A percentile compares a stretch with the other conserved stretches of the same genome.
Evolutionary conservation across 2,113 vertebrate genomes (phyloP).

Genomic region (Notarius quadriscutis): DNA sequence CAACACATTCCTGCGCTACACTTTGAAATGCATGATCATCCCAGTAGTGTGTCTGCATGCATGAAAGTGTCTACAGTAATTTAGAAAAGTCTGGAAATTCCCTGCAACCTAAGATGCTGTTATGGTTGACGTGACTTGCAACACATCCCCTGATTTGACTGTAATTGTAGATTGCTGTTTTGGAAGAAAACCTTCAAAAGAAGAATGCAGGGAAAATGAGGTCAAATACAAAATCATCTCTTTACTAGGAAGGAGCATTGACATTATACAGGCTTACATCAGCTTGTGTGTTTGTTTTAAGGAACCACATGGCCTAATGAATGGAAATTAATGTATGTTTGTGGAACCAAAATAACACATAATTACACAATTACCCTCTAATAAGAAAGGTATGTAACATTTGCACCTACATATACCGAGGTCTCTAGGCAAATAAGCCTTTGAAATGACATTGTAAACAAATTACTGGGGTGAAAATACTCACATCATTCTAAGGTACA

Average conservation of each 20-base stretch:
- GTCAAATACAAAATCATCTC: constrained; percentile 54
- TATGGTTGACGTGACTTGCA: constrained; percentile 23
- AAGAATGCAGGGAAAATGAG: constrained; percentile 54
- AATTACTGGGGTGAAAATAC: constrained; percentile 65
- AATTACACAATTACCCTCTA: constrained; percentile 74
- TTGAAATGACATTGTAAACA: constrained; percentile 71
- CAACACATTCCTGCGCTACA: constrained; percentile 44
- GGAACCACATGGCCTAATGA: constrained; percentile 73
- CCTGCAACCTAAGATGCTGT: constrained; percentile 35
- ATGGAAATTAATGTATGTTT: constrained; percentile 77
- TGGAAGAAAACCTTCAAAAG: constrained; percentile 34
- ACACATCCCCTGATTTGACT: constrained; percentile 46
- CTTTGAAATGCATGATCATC: constrained; percentile 37
- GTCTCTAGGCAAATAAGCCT: constrained; percentile 68
- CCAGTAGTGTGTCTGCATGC: constrained; percentile 21
- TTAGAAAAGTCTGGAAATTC: constrained; percentile 47
- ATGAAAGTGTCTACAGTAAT: constrained; percentile 19
- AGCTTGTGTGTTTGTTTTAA: constrained; percentile 67
- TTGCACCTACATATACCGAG: constrained; percentile 66
- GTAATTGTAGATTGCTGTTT: constrained; percentile 44
- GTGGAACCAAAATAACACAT: constrained; percentile 73
- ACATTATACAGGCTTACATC: constrained; percentile 73
- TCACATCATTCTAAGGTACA: constrained; percentile 51
- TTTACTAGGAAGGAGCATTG: constrained; percentile 58
- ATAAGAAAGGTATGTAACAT: constrained; percentile 67